A percentile compares a stretch with the other conserved stretches of the same genome.
These are phyloP conservation scores for Patagioenas fasciata DNA, from an alignment of 2,113 vertebrate genomes.

Conservation along the genomic window DNA sequence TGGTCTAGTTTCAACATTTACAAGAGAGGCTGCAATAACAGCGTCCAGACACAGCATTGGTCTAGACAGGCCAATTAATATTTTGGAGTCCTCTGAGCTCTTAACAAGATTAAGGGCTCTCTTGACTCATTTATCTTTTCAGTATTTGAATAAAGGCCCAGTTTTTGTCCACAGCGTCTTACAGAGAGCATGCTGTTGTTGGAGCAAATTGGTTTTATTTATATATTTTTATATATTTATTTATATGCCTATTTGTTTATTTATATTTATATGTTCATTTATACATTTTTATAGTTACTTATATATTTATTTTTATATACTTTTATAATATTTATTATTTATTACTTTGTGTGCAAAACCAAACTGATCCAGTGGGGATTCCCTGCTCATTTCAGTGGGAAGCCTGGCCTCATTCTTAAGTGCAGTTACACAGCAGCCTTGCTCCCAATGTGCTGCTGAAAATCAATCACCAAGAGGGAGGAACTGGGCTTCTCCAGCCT, in stretches of 20 bases:
- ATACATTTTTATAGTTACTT: no score
- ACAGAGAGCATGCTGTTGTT: neutral
- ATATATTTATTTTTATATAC: no score
- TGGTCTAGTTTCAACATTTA: neutral
- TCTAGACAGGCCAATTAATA: slow-evolving; percentile 6
- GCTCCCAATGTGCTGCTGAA: neutral
- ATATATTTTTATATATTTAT: no score
- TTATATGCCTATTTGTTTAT: no score
- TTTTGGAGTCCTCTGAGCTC: neutral
- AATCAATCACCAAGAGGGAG: neutral
- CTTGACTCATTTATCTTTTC: neutral
- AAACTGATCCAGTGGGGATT: neutral
- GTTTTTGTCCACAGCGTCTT: neutral
- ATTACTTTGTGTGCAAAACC: neutral
- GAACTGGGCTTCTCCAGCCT: neutral
- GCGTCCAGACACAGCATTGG: neutral
- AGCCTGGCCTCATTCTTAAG: neutral
- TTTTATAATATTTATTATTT: no score
- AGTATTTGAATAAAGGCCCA: neutral
- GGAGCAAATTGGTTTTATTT: neutral
- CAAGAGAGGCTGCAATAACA: neutral
- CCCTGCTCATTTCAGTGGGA: neutral
- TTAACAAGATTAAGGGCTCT: neutral
- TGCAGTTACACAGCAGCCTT: neutral
- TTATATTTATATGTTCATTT: no score